These are phyloP conservation scores for Ptychobarbus kaznakovi DNA, from an alignment of 2,797 vertebrate species.

Conservation along the genomic window DNA sequence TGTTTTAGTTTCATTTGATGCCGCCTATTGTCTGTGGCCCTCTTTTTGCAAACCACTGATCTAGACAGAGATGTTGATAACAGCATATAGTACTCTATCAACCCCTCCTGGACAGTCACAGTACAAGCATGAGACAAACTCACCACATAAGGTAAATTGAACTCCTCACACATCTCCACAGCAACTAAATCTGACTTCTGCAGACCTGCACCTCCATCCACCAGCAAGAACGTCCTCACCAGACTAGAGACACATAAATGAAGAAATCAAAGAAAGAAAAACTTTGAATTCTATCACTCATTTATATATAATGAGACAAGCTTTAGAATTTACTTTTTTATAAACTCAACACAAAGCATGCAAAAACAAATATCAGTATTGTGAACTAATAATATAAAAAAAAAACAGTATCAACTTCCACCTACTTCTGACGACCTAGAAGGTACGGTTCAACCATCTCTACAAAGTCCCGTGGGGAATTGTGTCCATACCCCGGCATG, in stretches of 20 bases:
- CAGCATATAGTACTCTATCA: background rate
- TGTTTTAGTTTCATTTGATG: background rate
- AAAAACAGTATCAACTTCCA: background rate
- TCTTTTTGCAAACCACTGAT: background rate
- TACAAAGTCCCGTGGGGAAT: slow-evolving; percentile 87
- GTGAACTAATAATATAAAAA: background rate
- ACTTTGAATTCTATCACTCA: background rate
- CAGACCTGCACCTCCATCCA: slow-evolving; percentile 87
- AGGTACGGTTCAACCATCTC: slow-evolving; percentile 96
- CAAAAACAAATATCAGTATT: background rate
- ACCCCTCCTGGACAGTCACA: slow-evolving; percentile 22
- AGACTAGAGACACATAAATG: slow-evolving; percentile 75
- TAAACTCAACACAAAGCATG: background rate
- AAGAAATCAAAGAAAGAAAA: background rate
- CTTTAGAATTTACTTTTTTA: background rate
- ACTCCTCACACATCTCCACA: slow-evolving; percentile 95
- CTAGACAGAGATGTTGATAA: background rate
- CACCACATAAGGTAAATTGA: slow-evolving; percentile 90
- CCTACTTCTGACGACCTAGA: slow-evolving; percentile 85
- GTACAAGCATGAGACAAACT: slow-evolving; percentile 50
- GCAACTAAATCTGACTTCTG: slow-evolving; percentile 85
- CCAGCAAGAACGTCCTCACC: slow-evolving; percentile 90
- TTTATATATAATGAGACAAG: background rate
- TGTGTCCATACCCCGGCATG: slow-evolving; percentile 95
- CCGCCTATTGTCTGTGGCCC: too few relatives aligned